Percentiles rank a stretch among this genome's conserved stretches.
These are phyloP conservation scores for Hyles vespertilio DNA, from an alignment of 1,140 invertebrate species.

Conservation along the genomic window DNA sequence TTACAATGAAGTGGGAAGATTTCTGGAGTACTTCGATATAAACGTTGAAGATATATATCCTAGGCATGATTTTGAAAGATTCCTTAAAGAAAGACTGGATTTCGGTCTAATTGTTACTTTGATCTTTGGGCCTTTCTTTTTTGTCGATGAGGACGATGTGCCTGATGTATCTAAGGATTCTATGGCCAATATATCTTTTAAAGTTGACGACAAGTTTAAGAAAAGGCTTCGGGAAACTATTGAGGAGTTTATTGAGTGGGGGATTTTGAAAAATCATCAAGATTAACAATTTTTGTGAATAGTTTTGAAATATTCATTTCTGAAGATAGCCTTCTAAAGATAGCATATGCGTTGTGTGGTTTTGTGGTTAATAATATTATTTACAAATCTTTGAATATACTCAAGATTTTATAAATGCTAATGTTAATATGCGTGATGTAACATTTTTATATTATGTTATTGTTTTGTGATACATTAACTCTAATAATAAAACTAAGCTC, in stretches of 20 bases:
- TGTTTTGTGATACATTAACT: no score
- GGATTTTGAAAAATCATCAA: neutral
- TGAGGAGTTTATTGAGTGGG: conserved; percentile 35
- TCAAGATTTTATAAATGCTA: no score
- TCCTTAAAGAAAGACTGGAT: conserved; percentile 25
- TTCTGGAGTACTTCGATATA: conserved; percentile 27
- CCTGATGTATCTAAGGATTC: conserved; percentile 22
- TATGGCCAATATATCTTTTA: conserved; percentile 17
- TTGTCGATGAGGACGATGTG: conserved; percentile 20
- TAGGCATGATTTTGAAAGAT: conserved; percentile 26
- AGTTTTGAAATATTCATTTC: no score
- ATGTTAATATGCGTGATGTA: no score
- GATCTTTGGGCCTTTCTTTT: conserved; percentile 22
- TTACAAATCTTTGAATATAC: no score
- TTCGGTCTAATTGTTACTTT: conserved; percentile 24
- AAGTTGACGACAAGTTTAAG: conserved; percentile 19
- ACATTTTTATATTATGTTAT: no score
- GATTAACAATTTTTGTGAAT: no score
- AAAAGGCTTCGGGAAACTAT: conserved; percentile 23
- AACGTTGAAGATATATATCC: conserved; percentile 21
- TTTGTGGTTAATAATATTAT: no score
- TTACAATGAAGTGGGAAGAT: conserved; percentile 19
- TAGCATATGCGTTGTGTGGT: no score
- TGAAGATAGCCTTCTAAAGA: no score
- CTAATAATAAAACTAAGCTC: no score